Percentiles rank a stretch among this genome's conserved stretches.
These are phyloP conservation scores for Sthenelais limicola DNA, from an alignment of 2,888 invertebrate genomes.

Conservation along the genomic window DNA sequence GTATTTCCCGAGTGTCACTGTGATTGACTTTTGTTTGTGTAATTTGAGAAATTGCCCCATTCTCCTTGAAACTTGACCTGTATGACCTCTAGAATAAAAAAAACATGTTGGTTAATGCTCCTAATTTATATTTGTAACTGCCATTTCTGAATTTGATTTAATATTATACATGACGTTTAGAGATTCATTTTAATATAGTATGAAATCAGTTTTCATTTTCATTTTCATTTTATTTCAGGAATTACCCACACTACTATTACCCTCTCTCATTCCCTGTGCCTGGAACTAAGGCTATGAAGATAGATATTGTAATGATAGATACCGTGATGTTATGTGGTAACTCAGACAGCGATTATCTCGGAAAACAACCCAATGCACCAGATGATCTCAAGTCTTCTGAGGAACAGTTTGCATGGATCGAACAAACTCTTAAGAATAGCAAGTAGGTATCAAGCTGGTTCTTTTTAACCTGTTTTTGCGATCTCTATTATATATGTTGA, in stretches of 20 bases:
- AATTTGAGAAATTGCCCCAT: too few species aligned
- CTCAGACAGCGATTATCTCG: conserved; percentile 59
- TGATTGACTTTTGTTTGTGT: too few species aligned
- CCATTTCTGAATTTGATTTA: background rate
- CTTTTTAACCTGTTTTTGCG: too few species aligned
- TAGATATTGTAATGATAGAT: conserved; percentile 74
- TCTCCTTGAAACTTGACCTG: too few species aligned
- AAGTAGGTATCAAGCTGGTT: conserved; percentile 60
- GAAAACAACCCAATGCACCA: conserved; percentile 60
- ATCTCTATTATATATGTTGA: too few species aligned
- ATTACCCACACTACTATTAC: conserved; percentile 73
- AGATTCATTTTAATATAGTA: background rate
- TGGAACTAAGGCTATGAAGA: conserved; percentile 54
- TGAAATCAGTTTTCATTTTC: background rate
- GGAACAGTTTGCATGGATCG: conserved; percentile 72
- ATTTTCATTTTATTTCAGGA: conserved; percentile 64
- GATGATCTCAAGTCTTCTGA: conserved; percentile 55
- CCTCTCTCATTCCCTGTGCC: conserved; percentile 64
- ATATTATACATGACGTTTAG: background rate
- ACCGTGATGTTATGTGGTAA: conserved; percentile 74
- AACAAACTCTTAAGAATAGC: conserved; percentile 63
- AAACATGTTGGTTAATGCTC: too few species aligned
- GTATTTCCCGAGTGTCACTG: too few species aligned
- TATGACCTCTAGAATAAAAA: too few species aligned
- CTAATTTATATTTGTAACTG: too few species aligned